Percentiles rank a stretch among this genome's conserved stretches.
These are phyloP conservation scores for Anseranas semipalmata DNA, from an alignment of 2,113 vertebrate species.

Conservation along the genomic window DNA sequence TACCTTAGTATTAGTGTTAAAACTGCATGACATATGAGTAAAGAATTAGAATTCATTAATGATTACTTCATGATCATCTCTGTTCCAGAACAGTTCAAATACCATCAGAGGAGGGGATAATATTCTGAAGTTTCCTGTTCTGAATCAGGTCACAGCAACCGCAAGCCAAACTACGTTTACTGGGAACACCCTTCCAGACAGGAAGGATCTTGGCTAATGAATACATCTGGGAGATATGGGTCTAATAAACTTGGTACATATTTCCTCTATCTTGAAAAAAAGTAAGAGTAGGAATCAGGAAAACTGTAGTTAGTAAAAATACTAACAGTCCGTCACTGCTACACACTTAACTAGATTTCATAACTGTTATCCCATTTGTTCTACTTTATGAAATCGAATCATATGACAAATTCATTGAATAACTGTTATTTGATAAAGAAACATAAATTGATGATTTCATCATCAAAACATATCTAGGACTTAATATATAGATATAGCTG, in stretches of 20 bases:
- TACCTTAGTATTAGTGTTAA: neutral
- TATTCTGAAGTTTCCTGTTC: constrained; percentile 21
- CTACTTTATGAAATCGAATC: neutral
- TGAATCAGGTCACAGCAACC: constrained; percentile 33
- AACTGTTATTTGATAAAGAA: neutral
- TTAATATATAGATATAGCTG: neutral
- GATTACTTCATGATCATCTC: neutral
- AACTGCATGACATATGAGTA: neutral
- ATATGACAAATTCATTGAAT: neutral
- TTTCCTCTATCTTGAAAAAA: neutral
- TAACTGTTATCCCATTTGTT: neutral
- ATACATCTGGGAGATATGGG: constrained; percentile 30
- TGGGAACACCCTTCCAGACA: constrained; percentile 55
- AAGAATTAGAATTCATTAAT: neutral
- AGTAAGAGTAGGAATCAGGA: neutral
- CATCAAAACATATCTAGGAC: neutral
- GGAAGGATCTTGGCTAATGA: constrained; percentile 57
- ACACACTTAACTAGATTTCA: neutral
- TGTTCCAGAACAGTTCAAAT: constrained; percentile 13
- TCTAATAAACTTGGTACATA: constrained; percentile 24
- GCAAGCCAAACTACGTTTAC: constrained; percentile 33
- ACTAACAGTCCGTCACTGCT: neutral
- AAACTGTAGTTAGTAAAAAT: constrained; percentile 1
- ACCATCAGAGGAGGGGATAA: neutral
- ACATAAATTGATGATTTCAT: neutral